These are phyloP conservation scores for Atethmia centrago DNA, from an alignment of 2,888 invertebrate genomes.

Conservation along the genomic window DNA sequence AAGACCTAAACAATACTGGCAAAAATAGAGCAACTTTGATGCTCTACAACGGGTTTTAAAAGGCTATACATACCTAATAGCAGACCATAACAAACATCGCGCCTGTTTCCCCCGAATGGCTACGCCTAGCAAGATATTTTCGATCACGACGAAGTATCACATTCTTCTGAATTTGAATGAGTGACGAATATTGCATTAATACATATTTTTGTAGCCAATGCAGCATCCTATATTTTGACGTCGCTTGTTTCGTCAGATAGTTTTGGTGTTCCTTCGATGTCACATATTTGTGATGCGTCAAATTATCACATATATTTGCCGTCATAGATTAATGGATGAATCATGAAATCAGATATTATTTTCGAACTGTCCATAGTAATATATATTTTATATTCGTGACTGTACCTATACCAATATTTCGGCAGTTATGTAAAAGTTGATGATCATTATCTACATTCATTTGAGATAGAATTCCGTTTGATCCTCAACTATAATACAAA, in stretches of 20 bases:
- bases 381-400: neutral
- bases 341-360: neutral
- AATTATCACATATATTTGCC: neutral
- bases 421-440: neutral
- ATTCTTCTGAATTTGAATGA: neutral
- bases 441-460: neutral
- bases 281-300: neutral
- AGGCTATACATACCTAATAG: neutral
- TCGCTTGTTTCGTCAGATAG: neutral
- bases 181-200: neutral
- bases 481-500: constrained; percentile 32
- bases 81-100: neutral
- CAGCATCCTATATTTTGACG: neutral
- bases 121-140: neutral
- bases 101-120: neutral
- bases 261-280: neutral
- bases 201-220: neutral
- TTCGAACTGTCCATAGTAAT: neutral
- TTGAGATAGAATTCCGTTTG: constrained; percentile 3
- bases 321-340: no score
- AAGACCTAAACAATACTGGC: neutral
- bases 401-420: neutral
- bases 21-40: neutral
- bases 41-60: neutral
- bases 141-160: neutral